Evolutionary conservation across 35 echinoderm and acorn worm species (phyloP).

Genomic region (Apostichopus japonicus): DNA sequence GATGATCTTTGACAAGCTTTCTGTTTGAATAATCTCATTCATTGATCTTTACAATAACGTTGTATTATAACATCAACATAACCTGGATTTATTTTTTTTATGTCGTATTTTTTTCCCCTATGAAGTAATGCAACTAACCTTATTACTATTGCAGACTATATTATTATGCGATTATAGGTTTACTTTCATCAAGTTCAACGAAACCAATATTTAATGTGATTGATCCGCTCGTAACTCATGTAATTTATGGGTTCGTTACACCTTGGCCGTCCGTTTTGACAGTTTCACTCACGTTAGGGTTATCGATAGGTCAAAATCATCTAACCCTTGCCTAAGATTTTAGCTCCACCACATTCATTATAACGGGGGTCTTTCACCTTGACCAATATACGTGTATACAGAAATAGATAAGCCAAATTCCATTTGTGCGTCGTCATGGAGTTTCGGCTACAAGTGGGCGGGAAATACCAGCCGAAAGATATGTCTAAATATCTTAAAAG

Average conservation of each 20-base stretch:
- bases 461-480: no score
- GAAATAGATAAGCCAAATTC: background rate
- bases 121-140: no score
- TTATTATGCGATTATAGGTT: background rate
- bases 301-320: background rate
- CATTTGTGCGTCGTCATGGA: background rate
- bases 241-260: background rate
- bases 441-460: no score
- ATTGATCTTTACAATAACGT: no score
- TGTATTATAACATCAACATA: no score
- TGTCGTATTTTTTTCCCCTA: no score
- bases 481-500: no score
- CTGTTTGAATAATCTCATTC: no score
- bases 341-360: conserved; percentile 1
- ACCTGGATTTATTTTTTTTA: no score
- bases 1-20: no score
- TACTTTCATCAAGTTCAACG: background rate
- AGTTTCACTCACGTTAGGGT: background rate
- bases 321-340: background rate
- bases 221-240: background rate
- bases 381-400: background rate
- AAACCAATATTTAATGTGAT: background rate
- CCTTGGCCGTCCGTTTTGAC: background rate
- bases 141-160: no score
- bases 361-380: background rate